A percentile compares a stretch with the other conserved stretches of the same genome.
Conservation (phyloP, 2,113 vertebrate genomes). For the Rhodinocichla rosea region DNA sequence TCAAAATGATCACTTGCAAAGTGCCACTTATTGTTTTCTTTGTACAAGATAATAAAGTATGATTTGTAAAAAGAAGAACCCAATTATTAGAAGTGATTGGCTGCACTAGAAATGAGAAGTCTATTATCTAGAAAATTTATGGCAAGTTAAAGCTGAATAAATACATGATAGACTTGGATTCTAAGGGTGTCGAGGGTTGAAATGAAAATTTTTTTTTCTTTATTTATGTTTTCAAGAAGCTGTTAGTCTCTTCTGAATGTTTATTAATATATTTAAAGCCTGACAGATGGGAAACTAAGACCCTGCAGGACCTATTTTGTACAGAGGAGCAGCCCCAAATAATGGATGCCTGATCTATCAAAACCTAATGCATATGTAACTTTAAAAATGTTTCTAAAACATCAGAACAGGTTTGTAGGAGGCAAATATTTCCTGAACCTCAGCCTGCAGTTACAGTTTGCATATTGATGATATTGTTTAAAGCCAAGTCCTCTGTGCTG, state of each 20-base stretch:
- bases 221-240: not conserved
- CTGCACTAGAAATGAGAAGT: not conserved
- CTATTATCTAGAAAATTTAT: not conserved
- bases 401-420: not conserved
- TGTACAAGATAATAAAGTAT: not conserved
- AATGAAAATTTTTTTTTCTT: not conserved
- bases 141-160: not conserved
- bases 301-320: not conserved
- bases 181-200: not conserved
- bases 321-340: not conserved
- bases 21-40: not conserved
- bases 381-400: not conserved
- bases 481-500: not conserved
- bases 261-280: not conserved
- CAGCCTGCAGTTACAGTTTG: not conserved
- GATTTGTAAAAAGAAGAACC: not conserved
- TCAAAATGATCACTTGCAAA: not conserved
- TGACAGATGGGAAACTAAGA: not conserved
- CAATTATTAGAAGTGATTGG: constrained; percentile 2
- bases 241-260: not conserved
- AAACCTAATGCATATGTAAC: not conserved
- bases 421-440: not conserved
- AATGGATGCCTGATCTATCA: not conserved
- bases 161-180: not conserved
- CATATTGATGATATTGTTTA: not conserved